These are phyloP conservation scores for Rhincodon typus DNA, from an alignment of 2,797 vertebrate genomes.

Conservation along the genomic window DNA sequence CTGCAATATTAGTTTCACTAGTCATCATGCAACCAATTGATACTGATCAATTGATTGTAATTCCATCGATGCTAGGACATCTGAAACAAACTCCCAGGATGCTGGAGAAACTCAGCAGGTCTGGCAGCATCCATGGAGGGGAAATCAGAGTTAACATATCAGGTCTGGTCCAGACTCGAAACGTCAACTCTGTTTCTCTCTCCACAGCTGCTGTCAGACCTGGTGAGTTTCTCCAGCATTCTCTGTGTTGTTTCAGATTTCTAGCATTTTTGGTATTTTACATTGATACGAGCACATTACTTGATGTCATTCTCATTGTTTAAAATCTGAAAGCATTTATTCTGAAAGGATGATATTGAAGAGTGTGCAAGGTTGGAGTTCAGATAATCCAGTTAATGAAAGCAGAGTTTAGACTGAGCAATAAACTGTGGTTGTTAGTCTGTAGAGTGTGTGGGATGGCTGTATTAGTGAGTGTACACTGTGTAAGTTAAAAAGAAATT, in stretches of 20 bases:
- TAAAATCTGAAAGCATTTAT: not conserved
- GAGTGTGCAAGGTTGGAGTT: not conserved
- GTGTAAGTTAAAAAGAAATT: not conserved
- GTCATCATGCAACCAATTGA: not conserved
- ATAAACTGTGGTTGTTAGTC: not conserved
- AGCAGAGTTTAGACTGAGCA: not conserved
- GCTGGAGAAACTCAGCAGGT: no score
- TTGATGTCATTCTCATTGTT: not conserved
- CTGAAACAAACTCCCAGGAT: no score
- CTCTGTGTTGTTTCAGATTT: no score
- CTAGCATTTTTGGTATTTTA: no score
- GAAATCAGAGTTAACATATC: no score
- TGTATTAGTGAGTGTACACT: not conserved
- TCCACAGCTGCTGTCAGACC: no score
- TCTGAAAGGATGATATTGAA: not conserved
- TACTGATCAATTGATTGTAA: not conserved
- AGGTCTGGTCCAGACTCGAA: no score
- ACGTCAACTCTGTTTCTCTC: no score
- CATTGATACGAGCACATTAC: no score
- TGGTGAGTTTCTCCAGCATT: no score
- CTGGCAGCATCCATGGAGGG: no score
- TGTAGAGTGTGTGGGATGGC: not conserved
- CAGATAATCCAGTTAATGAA: not conserved
- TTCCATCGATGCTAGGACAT: not conserved
- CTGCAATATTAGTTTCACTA: not conserved